Evolutionary conservation across 2,797 vertebrate species (phyloP).

Genomic region (Pygocentrus nattereri): DNA sequence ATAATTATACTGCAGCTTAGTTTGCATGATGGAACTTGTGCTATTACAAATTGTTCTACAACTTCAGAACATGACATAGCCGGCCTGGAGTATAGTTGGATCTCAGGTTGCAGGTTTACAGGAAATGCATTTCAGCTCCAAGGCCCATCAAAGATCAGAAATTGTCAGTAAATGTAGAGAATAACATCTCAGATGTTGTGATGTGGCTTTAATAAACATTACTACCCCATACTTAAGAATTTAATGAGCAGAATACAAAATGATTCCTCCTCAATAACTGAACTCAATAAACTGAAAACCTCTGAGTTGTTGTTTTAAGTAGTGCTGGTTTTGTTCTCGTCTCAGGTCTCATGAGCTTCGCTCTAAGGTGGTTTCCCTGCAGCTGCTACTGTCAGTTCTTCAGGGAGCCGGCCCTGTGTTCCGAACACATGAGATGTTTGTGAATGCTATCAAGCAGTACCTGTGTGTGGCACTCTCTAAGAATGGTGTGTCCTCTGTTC

Average conservation of each 20-base stretch:
- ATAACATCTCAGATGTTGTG: not conserved
- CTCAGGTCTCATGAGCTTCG: constrained; percentile 94
- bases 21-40: too few relatives aligned
- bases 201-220: not conserved
- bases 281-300: not conserved
- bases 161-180: not conserved
- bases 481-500: constrained; percentile 96
- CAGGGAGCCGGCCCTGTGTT: constrained; percentile 95
- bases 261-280: not conserved
- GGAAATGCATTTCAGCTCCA: not conserved
- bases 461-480: constrained; percentile 96
- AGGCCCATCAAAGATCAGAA: too few relatives aligned
- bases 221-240: not conserved
- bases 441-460: constrained; percentile 97
- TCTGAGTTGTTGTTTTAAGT: not conserved
- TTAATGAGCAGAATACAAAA: not conserved
- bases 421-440: constrained; percentile 96
- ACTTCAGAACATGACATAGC: too few relatives aligned
- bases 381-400: constrained; percentile 92
- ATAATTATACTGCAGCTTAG: too few relatives aligned
- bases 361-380: constrained; percentile 95
- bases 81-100: too few relatives aligned
- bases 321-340: not conserved
- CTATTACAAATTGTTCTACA: too few relatives aligned
- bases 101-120: not conserved